Evolutionary conservation across 2,888 invertebrate genomes (phyloP).

Genomic region (Alsophila aescularia): DNA sequence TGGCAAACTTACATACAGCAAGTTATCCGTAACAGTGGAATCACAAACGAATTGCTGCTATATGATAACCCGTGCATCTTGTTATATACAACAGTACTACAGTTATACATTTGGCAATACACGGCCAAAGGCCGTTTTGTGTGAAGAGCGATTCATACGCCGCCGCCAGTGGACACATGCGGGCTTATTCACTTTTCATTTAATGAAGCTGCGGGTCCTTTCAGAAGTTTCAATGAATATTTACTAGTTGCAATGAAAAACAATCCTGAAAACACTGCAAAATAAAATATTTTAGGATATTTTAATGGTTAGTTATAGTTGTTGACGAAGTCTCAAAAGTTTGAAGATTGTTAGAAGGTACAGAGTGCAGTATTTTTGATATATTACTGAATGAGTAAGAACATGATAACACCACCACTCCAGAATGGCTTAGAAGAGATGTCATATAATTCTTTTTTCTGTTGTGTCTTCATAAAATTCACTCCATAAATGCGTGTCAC

Average conservation of each 20-base stretch:
- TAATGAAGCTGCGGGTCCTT: neutral
- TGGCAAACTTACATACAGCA: neutral
- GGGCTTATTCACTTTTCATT: constrained; percentile 3
- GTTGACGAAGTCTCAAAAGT: too few relatives aligned
- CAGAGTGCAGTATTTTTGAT: too few relatives aligned
- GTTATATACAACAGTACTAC: constrained; percentile 2
- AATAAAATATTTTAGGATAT: too few relatives aligned
- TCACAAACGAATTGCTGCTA: constrained; percentile 17
- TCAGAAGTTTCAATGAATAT: neutral
- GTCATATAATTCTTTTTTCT: too few relatives aligned
- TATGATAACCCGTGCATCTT: constrained; percentile 17
- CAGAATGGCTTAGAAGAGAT: too few relatives aligned
- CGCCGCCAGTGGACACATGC: constrained; percentile 6
- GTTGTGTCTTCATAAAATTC: too few relatives aligned
- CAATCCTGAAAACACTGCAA: too few relatives aligned
- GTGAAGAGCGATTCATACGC: constrained; percentile 8
- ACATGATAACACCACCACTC: too few relatives aligned
- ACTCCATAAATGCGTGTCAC: too few relatives aligned
- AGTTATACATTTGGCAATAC: constrained; percentile 14
- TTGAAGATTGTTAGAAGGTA: too few relatives aligned
- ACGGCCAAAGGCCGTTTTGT: constrained; percentile 5
- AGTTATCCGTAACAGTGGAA: constrained; percentile 1
- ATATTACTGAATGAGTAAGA: too few relatives aligned
- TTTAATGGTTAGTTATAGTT: too few relatives aligned
- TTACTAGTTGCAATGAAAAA: neutral